Conservation (phyloP, 2,797 vertebrate genomes). For the Brotula barbata region DNA sequence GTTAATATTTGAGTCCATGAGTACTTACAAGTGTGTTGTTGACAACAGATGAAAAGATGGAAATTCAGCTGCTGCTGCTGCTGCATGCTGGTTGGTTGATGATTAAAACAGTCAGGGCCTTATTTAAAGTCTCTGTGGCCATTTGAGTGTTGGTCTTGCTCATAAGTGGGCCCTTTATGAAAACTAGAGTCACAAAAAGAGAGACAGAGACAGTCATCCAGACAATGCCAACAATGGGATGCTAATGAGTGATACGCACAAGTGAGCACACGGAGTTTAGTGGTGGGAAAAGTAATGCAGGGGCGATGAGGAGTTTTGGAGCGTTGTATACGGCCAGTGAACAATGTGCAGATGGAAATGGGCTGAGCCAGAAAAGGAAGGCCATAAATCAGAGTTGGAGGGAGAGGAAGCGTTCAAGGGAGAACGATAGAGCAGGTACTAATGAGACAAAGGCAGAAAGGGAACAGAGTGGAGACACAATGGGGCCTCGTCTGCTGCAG, state of each 20-base stretch:
- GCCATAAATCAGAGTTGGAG: constrained; percentile 21
- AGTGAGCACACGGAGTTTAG: constrained; percentile 20
- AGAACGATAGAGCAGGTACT: constrained; percentile 29
- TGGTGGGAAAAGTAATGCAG: constrained; percentile 1
- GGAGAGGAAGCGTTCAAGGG: constrained; percentile 14
- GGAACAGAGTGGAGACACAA: constrained; percentile 26
- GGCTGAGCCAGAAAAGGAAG: constrained; percentile 33
- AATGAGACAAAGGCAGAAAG: constrained; percentile 36
- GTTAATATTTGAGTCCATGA: no score
- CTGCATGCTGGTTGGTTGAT: no score
- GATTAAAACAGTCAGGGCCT: no score
- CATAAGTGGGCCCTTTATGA: no score
- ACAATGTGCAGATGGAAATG: constrained; percentile 35
- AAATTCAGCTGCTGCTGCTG: no score
- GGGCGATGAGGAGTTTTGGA: constrained; percentile 18
- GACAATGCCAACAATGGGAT: no score
- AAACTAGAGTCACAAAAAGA: no score
- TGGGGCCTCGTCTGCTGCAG: constrained; percentile 29
- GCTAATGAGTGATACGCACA: constrained; percentile 22
- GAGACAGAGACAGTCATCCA: no score
- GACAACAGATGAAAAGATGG: no score
- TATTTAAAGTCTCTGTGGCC: no score
- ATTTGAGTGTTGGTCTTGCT: no score
- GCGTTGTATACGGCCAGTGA: constrained; percentile 14
- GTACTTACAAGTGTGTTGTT: no score